A percentile compares a stretch with the other conserved stretches of the same genome.
Evolutionary conservation across 2,113 vertebrate genomes (phyloP).

Genomic region (Collichthys lucidus): DNA sequence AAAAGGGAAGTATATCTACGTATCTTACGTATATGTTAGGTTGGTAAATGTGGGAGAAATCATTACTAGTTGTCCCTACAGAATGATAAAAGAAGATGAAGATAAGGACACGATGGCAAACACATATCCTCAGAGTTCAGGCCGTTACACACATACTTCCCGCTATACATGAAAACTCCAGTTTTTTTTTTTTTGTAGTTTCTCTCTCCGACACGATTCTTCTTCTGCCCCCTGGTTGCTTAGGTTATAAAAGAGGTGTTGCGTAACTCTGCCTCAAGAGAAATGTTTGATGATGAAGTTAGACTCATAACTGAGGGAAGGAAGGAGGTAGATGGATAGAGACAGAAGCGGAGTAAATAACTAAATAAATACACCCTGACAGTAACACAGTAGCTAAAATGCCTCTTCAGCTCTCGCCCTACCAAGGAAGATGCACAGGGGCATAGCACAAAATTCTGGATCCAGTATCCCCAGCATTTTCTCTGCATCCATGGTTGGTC

Average conservation of each 20-base stretch:
- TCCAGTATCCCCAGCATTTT: too few relatives aligned
- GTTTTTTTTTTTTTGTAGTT: slow-evolving; percentile 27
- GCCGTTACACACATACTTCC: background rate
- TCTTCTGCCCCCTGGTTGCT: slow-evolving; percentile 44
- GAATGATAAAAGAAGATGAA: background rate
- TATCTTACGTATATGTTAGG: background rate
- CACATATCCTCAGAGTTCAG: background rate
- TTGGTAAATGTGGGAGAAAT: background rate
- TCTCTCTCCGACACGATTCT: slow-evolving; percentile 57
- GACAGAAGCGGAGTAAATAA: slow-evolving; percentile 14
- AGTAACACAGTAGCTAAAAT: background rate
- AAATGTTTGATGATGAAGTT: slow-evolving; percentile 62
- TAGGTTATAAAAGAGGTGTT: slow-evolving; percentile 72
- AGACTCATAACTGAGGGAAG: slow-evolving; percentile 17
- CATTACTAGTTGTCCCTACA: background rate
- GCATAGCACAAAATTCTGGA: too few relatives aligned
- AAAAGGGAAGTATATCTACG: background rate
- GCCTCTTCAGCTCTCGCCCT: background rate
- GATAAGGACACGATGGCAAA: background rate
- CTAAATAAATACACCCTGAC: background rate
- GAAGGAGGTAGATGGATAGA: slow-evolving; percentile 12
- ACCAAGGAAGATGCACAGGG: background rate
- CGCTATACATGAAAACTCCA: slow-evolving; percentile 17
- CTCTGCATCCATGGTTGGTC: too few relatives aligned
- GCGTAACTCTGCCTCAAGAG: slow-evolving; percentile 63